A percentile compares a stretch with the other conserved stretches of the same genome.
phyloP scores from a whole-genome alignment of 2,888 invertebrate species.

The Heliconius aoede region DNA sequence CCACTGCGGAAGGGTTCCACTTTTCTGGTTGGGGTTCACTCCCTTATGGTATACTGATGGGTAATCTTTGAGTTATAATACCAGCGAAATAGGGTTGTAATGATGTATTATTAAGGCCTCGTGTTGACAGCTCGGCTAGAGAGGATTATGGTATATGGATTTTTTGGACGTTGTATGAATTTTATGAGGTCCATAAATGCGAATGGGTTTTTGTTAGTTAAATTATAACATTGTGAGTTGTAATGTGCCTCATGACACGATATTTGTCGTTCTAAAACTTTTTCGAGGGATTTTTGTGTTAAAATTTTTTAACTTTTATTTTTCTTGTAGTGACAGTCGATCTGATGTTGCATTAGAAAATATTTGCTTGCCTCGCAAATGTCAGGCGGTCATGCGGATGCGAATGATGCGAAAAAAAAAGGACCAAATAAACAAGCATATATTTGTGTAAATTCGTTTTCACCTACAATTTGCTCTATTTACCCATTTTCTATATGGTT shows the following conservation, averaged over 20 bases:
- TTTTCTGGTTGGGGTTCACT: constrained; percentile 50
- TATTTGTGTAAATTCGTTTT: too few species aligned
- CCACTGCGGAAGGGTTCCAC: constrained; percentile 47
- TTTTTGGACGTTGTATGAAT: constrained; percentile 41
- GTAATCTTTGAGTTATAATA: constrained; percentile 76
- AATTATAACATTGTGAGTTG: not conserved
- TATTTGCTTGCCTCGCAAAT: too few species aligned
- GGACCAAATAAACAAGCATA: too few species aligned
- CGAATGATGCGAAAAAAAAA: too few species aligned
- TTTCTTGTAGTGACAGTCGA: not conserved
- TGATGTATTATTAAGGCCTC: constrained; percentile 71
- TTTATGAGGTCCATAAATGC: constrained; percentile 31
- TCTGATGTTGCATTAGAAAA: not conserved
- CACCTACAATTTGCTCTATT: too few species aligned
- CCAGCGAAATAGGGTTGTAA: constrained; percentile 71
- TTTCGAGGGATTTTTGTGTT: not conserved
- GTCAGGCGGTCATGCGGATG: too few species aligned
- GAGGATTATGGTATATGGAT: constrained; percentile 54
- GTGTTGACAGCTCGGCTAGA: constrained; percentile 73
- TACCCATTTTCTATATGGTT: too few species aligned
- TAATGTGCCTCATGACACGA: not conserved
- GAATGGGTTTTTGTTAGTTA: constrained; percentile 9
- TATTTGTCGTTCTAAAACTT: not conserved
- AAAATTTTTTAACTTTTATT: not conserved
- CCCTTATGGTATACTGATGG: constrained; percentile 69